Evolutionary conservation across 2,113 vertebrate genomes (phyloP), one percentile per base, ranked within the genome.

Genomic region (Scomber colias): DNA sequence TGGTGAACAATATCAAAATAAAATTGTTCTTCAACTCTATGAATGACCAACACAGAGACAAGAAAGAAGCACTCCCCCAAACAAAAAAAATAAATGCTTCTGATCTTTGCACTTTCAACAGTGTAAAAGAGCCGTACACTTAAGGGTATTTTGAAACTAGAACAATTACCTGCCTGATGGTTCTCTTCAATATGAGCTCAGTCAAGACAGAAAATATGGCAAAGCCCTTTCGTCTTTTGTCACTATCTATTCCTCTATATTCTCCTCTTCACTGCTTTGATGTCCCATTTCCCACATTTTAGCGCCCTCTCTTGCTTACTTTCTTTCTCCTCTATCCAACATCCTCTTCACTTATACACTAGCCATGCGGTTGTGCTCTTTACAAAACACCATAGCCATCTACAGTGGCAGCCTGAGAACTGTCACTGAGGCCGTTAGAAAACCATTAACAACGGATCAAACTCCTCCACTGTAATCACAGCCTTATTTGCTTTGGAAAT

Each of bases 401-500:
- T 35, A 46, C 49, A 49, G 60, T 27, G 66, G 64, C 80, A 79
- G 69, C 71, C 71, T 61, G 68, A 83, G 65, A 82, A 67, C 84
- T 71, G 70, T 84, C 81, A 72, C 61, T 17, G 73, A 84, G 82
- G 12, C 75, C 4, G 15, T 87, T 77, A 77, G 59, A 83, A 73
- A 88, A 81, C 84, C 81, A 78, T 86, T 81, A 83, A 68, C 73
- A 75, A 70, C 69, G 1, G 76, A 61, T 79, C 84, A 21, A 4
- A 1, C 60, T 80, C 46, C 30, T 40, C 51, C 30, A 44, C 55
- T 66, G 75, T 75, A 74, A 83, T 86, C 59, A 67, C 66, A 61
- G 64, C 12, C 78, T 83, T 87, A 63, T 81, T 91, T 79, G 70
- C 67, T 73, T 81, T 89, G 84, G 80, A 90, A 85, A 85, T 49